Evolutionary conservation across 2,797 vertebrate species (phyloP).

Genomic region (Scolopax rusticola): DNA sequence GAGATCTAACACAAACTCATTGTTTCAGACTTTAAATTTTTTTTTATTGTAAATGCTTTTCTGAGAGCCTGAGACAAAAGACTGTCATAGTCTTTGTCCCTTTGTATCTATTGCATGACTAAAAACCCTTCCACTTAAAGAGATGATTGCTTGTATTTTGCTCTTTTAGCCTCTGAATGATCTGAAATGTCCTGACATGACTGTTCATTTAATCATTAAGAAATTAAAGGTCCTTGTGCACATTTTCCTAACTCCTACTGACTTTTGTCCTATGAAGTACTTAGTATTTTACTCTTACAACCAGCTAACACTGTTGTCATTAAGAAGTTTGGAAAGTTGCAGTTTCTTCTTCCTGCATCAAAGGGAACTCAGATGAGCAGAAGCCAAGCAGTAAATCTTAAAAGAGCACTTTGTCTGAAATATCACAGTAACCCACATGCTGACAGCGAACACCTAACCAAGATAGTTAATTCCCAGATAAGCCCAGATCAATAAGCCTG

Average conservation of each 20-base stretch:
- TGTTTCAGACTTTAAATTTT: background rate
- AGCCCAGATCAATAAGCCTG: conserved; percentile 4
- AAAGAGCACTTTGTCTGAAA: background rate
- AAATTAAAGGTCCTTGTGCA: background rate
- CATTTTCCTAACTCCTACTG: background rate
- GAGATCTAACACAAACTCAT: background rate
- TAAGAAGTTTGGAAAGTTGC: background rate
- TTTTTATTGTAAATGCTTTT: background rate
- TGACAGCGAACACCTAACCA: background rate
- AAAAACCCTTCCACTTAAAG: background rate
- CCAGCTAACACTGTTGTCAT: background rate
- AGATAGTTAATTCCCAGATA: background rate
- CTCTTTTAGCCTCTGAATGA: background rate
- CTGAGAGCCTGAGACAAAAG: background rate
- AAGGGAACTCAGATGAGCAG: background rate
- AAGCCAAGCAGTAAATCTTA: conserved; percentile 1
- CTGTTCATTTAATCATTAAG: background rate
- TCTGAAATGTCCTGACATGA: background rate
- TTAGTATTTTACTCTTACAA: background rate
- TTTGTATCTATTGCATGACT: background rate
- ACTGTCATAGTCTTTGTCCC: background rate
- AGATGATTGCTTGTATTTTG: background rate
- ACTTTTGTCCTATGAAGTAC: background rate
- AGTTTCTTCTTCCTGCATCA: background rate
- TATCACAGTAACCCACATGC: background rate